Percentiles rank a stretch among this genome's conserved stretches.
Evolutionary conservation across 64 coral and sea anemone species (phyloP).

Genomic region (Actinia equina): DNA sequence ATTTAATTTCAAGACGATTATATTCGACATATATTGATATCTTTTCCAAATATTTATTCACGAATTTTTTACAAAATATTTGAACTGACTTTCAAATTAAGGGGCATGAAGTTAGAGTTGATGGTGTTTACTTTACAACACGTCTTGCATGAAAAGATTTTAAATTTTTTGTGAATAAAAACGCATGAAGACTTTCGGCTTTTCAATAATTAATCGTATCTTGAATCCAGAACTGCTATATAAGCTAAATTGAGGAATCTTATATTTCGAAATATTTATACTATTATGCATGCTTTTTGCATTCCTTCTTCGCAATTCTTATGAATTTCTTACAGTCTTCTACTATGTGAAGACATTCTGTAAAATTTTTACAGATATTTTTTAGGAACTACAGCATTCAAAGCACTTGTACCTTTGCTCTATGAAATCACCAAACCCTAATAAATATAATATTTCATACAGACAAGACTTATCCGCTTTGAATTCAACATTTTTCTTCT

Average conservation of each 20-base stretch:
- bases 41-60: constrained; percentile 4
- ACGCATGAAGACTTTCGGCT: background rate
- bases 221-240: background rate
- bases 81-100: background rate
- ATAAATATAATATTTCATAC: background rate
- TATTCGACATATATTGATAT: background rate
- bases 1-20: background rate
- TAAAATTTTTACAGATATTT: background rate
- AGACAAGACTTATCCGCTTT: background rate
- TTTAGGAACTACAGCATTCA: background rate
- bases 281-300: background rate
- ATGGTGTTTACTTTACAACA: background rate
- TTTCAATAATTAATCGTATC: constrained; percentile 18
- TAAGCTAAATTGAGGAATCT: background rate
- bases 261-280: background rate
- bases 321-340: too few species aligned
- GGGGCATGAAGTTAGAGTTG: background rate
- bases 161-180: constrained; percentile 1
- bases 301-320: background rate
- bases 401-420: background rate
- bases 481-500: background rate
- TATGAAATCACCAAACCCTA: background rate
- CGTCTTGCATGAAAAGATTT: background rate
- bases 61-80: background rate
- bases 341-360: background rate